phyloP scores from a whole-genome alignment of 2,888 invertebrate genomes.

The Portevinia maculata region DNA sequence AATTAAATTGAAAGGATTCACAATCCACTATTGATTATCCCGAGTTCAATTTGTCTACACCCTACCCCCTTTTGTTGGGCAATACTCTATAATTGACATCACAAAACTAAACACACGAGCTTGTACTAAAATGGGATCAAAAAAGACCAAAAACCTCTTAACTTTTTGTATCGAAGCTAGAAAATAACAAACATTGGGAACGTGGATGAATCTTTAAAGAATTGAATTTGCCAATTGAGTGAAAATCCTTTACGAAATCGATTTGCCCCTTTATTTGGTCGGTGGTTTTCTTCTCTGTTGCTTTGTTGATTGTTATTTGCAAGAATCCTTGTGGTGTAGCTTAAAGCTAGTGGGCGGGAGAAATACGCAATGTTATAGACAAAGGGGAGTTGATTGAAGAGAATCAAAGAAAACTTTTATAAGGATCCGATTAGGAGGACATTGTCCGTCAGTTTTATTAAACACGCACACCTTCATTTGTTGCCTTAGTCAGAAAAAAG shows the following conservation, averaged over 20 bases:
- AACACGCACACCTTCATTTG: slow-evolving; percentile 10
- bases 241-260: slow-evolving; percentile 69
- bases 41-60: slow-evolving; percentile 61
- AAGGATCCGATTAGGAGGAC: slow-evolving; percentile 59
- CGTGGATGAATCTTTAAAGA: slow-evolving; percentile 15
- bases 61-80: slow-evolving; percentile 14
- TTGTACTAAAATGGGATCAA: slow-evolving; percentile 53
- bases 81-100: slow-evolving; percentile 53
- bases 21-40: slow-evolving; percentile 56
- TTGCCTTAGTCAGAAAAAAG: slow-evolving; percentile 6
- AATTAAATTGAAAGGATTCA: slow-evolving; percentile 67
- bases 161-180: slow-evolving; percentile 56
- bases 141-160: slow-evolving; percentile 65
- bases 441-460: slow-evolving; percentile 39
- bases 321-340: slow-evolving; percentile 15
- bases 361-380: slow-evolving; percentile 55
- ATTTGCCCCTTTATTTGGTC: slow-evolving; percentile 55
- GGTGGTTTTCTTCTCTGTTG: not conserved
- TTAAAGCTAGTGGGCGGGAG: slow-evolving; percentile 23
- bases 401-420: slow-evolving; percentile 17
- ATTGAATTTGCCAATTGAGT: slow-evolving; percentile 59
- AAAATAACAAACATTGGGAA: slow-evolving; percentile 45
- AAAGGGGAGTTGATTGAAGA: slow-evolving; percentile 14
- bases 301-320: slow-evolving; percentile 53
- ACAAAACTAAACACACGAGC: slow-evolving; percentile 32